Evolutionary conservation across 1,140 invertebrate species (phyloP).

Genomic region (Liolophura sinensis): DNA sequence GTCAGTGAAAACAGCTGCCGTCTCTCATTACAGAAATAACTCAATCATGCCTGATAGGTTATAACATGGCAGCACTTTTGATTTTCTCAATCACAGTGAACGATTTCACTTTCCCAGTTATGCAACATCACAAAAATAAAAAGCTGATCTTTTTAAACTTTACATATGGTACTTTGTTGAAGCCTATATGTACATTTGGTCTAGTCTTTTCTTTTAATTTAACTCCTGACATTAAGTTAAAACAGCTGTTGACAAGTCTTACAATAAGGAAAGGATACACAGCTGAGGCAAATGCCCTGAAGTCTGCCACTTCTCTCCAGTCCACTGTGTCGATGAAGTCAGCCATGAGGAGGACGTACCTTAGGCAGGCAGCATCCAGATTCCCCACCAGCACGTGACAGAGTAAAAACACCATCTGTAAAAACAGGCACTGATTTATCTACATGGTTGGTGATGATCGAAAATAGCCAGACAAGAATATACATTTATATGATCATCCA

Average conservation of each 20-base stretch:
- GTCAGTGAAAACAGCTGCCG: too few relatives aligned
- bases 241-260: conserved; percentile 8
- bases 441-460: not conserved
- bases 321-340: conserved; percentile 49
- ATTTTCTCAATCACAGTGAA: too few relatives aligned
- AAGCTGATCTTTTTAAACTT: too few relatives aligned
- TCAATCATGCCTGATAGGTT: too few relatives aligned
- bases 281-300: conserved; percentile 48
- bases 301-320: conserved; percentile 54
- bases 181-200: too few relatives aligned
- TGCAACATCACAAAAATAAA: too few relatives aligned
- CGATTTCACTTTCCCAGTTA: too few relatives aligned
- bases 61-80: too few relatives aligned
- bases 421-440: conserved; percentile 1
- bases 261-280: conserved; percentile 54
- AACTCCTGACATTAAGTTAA: too few relatives aligned
- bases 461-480: not conserved
- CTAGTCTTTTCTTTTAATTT: too few relatives aligned
- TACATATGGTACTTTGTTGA: too few relatives aligned
- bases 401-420: conserved; percentile 49
- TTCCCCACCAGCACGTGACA: conserved; percentile 50
- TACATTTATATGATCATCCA: not conserved
- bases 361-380: conserved; percentile 48
- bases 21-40: too few relatives aligned
- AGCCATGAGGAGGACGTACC: conserved; percentile 48